Percentiles rank a stretch among this genome's conserved stretches.
phyloP scores from a whole-genome alignment of 2,888 invertebrate species.

The Lydus trimaculatus region DNA sequence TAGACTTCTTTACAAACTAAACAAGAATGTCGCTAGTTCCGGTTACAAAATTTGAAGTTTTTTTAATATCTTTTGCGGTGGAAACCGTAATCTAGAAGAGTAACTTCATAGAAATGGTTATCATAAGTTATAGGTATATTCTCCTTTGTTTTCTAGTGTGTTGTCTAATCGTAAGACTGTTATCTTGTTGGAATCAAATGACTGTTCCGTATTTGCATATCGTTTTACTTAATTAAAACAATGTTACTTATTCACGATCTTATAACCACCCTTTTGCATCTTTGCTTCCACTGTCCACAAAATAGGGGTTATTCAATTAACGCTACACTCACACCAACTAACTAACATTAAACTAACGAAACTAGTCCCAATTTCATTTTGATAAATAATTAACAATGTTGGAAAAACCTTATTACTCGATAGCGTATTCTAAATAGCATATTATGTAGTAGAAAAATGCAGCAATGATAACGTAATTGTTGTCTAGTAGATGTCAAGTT shows the following conservation, averaged over 20 bases:
- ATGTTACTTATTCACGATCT: constrained; percentile 29
- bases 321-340: background rate
- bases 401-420: background rate
- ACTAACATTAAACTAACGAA: background rate
- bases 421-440: background rate
- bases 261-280: constrained; percentile 11
- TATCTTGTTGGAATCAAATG: constrained; percentile 38
- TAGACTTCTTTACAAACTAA: background rate
- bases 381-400: background rate
- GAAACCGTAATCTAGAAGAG: no score
- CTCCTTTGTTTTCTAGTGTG: background rate
- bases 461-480: background rate
- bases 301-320: constrained; percentile 2
- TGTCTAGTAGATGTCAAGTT: background rate
- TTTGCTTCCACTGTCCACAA: background rate
- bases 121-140: background rate
- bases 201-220: constrained; percentile 42
- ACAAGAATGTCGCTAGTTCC: background rate
- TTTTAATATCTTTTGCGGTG: background rate
- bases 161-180: constrained; percentile 38
- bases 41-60: background rate
- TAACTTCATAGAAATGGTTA: background rate
- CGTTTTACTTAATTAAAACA: constrained; percentile 40
- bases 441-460: background rate
- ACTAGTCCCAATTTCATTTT: background rate